These are phyloP conservation scores for Saxidomus purpurata DNA, from an alignment of 1,140 invertebrate genomes.

Conservation along the genomic window DNA sequence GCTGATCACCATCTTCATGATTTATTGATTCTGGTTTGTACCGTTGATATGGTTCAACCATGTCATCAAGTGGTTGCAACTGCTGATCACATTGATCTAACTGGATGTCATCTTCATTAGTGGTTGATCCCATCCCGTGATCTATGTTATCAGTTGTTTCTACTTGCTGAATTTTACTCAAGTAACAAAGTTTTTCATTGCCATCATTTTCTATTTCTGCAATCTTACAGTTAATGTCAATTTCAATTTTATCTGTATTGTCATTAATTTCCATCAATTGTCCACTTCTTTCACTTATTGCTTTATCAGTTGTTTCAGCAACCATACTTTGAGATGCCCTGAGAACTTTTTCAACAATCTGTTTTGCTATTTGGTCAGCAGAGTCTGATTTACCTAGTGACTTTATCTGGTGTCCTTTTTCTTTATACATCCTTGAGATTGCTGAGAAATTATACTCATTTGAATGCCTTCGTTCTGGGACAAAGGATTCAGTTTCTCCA, in stretches of 20 bases:
- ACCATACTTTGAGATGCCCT: neutral
- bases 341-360: slow-evolving; percentile 27
- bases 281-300: neutral
- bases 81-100: too few species aligned
- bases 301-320: slow-evolving; percentile 9
- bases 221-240: too few species aligned
- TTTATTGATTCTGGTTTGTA: neutral
- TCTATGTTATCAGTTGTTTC: too few species aligned
- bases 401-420: neutral
- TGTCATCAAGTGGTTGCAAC: too few species aligned
- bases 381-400: neutral
- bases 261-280: neutral
- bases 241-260: neutral
- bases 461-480: neutral
- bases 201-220: too few species aligned
- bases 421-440: neutral
- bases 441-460: neutral
- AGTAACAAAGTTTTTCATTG: too few species aligned
- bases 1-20: neutral
- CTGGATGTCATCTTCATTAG: too few species aligned
- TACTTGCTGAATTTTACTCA: too few species aligned
- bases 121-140: too few species aligned
- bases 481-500: neutral
- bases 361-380: neutral
- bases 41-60: too few species aligned